Conservation (phyloP, 2,797 vertebrate genomes). For the Zalophus californianus region DNA sequence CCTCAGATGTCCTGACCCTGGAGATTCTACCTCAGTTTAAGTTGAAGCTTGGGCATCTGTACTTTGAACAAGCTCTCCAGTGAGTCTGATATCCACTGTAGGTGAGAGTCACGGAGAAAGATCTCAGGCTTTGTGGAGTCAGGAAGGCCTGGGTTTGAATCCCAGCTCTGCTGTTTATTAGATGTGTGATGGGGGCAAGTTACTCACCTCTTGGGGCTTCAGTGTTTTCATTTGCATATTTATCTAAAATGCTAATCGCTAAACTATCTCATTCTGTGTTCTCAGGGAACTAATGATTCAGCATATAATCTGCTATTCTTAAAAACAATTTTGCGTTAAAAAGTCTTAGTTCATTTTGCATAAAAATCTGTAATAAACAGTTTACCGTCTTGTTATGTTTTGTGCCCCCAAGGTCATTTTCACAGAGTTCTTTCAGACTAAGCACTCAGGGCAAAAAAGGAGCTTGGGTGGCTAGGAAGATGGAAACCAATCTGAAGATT, state of each 20-base stretch:
- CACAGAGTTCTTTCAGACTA: background rate
- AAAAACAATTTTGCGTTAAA: background rate
- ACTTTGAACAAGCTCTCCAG: background rate
- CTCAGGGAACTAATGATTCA: background rate
- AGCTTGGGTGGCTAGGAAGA: background rate
- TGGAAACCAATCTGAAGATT: background rate
- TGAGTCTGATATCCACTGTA: background rate
- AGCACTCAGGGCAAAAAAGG: background rate
- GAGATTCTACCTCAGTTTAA: background rate
- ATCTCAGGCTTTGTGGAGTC: background rate
- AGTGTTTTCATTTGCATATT: background rate
- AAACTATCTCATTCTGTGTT: background rate
- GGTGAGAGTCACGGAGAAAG: background rate
- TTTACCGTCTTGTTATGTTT: background rate
- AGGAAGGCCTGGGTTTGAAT: background rate
- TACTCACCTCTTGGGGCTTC: background rate
- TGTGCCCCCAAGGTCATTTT: background rate
- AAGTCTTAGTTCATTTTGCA: background rate
- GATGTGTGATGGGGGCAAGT: background rate
- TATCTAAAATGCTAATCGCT: background rate
- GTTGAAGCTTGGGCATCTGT: background rate
- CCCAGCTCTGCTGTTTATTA: background rate
- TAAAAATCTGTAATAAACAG: background rate
- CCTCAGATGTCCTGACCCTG: background rate
- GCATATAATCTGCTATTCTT: background rate